Percentiles rank a stretch among this genome's conserved stretches.
These are phyloP conservation scores for Smutsia temminckii DNA, from an alignment of 2,797 vertebrate genomes.

Conservation along the genomic window DNA sequence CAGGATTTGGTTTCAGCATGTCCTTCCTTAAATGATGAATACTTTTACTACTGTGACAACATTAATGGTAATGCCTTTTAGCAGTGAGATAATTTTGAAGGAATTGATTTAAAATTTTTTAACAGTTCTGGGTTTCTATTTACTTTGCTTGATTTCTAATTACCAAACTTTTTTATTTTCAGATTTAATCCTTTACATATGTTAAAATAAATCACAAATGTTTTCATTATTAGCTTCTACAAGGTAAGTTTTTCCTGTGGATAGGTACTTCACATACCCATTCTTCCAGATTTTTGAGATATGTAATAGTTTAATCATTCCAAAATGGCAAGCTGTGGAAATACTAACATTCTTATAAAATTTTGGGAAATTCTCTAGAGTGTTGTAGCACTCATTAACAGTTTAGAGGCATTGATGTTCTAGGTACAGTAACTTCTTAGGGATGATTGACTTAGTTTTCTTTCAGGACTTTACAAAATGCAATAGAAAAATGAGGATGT, in stretches of 20 bases:
- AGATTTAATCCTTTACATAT: slow-evolving; percentile 59
- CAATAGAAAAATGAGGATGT: neutral
- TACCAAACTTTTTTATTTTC: slow-evolving; percentile 8
- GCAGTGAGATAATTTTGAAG: slow-evolving; percentile 27
- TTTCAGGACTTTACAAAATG: neutral
- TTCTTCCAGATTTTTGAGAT: slow-evolving; percentile 12
- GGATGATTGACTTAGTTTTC: neutral
- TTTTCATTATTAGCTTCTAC: slow-evolving; percentile 43
- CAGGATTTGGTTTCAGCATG: slow-evolving; percentile 95
- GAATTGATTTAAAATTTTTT: slow-evolving; percentile 22
- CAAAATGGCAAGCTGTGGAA: neutral
- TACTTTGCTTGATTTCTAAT: slow-evolving; percentile 36
- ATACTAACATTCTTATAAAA: neutral
- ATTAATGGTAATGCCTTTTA: slow-evolving; percentile 93
- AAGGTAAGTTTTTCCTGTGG: slow-evolving; percentile 52
- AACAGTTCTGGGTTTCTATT: slow-evolving; percentile 39
- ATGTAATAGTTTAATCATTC: slow-evolving; percentile 3
- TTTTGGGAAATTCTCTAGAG: neutral
- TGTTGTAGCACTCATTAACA: neutral
- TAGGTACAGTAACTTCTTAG: neutral
- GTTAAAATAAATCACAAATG: neutral
- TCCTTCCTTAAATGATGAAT: slow-evolving; percentile 96
- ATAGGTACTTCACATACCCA: neutral
- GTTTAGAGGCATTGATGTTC: neutral
- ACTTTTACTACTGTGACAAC: slow-evolving; percentile 99